A percentile compares a stretch with the other conserved stretches of the same genome.
Evolutionary conservation across 2,113 vertebrate genomes (phyloP).

Genomic region (Oncorhynchus tshawytscha): DNA sequence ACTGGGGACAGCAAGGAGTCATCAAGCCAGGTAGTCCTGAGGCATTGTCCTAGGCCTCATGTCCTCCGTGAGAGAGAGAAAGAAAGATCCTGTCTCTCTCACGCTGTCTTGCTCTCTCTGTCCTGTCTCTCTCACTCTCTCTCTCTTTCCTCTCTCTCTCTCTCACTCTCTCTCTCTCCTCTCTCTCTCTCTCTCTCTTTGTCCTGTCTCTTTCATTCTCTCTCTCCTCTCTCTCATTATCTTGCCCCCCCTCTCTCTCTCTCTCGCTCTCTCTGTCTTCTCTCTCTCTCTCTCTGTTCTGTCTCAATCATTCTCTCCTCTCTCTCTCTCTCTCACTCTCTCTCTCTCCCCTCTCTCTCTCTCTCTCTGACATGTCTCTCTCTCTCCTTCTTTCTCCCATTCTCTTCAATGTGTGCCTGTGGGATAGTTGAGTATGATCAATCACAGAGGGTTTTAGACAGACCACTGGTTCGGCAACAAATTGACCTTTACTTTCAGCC

Average conservation of each 20-base stretch:
- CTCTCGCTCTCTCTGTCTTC: constrained; percentile 8
- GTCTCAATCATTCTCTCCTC: neutral
- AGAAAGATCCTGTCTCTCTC: too few relatives aligned
- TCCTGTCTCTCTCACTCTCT: constrained; percentile 6
- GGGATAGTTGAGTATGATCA: neutral
- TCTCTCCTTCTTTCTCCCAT: neutral
- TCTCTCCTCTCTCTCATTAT: constrained; percentile 54
- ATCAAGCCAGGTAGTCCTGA: too few relatives aligned
- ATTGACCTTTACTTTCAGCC: too few relatives aligned
- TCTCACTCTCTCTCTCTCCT: constrained; percentile 7
- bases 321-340: neutral
- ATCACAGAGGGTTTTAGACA: neutral
- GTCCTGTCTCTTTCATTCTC: constrained; percentile 45
- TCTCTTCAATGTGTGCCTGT: neutral
- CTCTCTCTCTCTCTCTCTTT: constrained; percentile 52
- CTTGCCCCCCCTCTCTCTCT: neutral
- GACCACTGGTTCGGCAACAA: too few relatives aligned
- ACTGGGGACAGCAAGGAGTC: too few relatives aligned
- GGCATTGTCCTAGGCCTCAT: too few relatives aligned
- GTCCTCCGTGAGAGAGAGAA: too few relatives aligned
- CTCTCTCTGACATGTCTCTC: neutral
- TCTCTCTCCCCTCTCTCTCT: neutral
- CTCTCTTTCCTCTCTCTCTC: constrained; percentile 34
- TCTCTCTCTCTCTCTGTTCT: neutral
- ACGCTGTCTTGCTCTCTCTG: too few relatives aligned